Evolutionary conservation across 1,140 invertebrate genomes (phyloP), one percentile per base, ranked within the genome.

Genomic region (Microplitis mediator): DNA sequence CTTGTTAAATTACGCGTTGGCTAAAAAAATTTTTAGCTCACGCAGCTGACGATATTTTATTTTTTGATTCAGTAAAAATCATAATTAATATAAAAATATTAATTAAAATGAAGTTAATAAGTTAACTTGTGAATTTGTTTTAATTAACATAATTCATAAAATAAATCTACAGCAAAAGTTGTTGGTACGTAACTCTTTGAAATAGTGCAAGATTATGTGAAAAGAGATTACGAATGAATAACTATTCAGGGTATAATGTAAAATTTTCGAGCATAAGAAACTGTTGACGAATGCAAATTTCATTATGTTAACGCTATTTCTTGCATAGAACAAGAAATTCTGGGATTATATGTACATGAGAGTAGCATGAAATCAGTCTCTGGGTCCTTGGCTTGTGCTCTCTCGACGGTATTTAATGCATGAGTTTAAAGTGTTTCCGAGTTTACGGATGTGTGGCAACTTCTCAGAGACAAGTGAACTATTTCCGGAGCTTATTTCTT

Each of bases 381-480:
- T 11, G 11, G 11, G 39, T 45, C 39, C 39, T 45, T 45, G 6
- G 39, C 8, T 45, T 45, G 39, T 45, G 39, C 39, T 45, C 54
- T 61, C 31, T 23, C 58, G 13, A 52, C 45, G 60, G 13, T 16
- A 32, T 13, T 68, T 65, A 63, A 54, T 58, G 23, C 61, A 16
- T 52, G 65, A 45, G 14, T 69, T 56, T 72, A 72, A 72, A 72
- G 70, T 65, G 70, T 75, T 75, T 72, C 72, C 61, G 71, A 75
- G 70, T 72, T 72, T 75, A 51, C 65, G 70, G 66, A 75, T 72
- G 70, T 62, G 31, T 69, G 61, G 66, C 66, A 72, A 75, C 66
- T 75, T 72, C 66, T 23, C 56, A 54, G 52, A 35, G 52, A 72
- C 66, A 60, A 72, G 70, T 69, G 66, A 71, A 64, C 58, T 23